Base-by-base conservation (phyloP, 2,113 vertebrate species). In the Psettodes erumei region DNA sequence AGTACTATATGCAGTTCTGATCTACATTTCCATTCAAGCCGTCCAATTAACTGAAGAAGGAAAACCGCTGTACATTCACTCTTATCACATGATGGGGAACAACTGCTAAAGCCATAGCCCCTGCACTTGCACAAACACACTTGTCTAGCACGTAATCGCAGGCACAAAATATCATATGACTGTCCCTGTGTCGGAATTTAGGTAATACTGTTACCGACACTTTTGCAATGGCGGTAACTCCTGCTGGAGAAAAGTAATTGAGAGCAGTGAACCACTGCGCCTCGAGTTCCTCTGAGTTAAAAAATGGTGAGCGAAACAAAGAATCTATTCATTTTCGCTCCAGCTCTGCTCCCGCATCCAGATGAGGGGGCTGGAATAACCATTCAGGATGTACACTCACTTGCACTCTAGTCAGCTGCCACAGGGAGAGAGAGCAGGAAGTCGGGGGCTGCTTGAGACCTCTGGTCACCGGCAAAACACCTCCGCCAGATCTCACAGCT, bases 351-450 rank as follows among this genome's bases (percentile, higher is more conserved):
- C 76, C 88, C 81, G 83, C 88, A 85, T 86, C 90, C 90, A 90
- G 63, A 89, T 81, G 86, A 91, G 86, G 58, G 35, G 88, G 78
- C 85, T 83, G 80, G 69, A 91, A 90, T 81, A 90, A 76, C 77
- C 83, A 91, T 93, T 91, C 87, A 92, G 83, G 77, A 79, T 60
- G 30, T 78, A 71, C 86, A 71, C 84, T 89, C 77, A 65, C 83
- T 79, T 55, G 68, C 77, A 79, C 75, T 81, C 40, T 54, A 75
- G 79, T 90, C 79, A 82, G 78, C 81, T 74, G 80, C 86, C 78
- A 77, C 83, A 75, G 83, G 81, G 84, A 54, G 64, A 28, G 76
- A 71, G 65, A 64, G 83, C 86, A 86, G 90, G 88, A 88, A 86
- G 82, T 79, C 43, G 74, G 83, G 82, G 79, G 78, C 63, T 85